These are phyloP conservation scores for Okamejei kenojei DNA, from an alignment of 2,797 vertebrate species.

Conservation along the genomic window DNA sequence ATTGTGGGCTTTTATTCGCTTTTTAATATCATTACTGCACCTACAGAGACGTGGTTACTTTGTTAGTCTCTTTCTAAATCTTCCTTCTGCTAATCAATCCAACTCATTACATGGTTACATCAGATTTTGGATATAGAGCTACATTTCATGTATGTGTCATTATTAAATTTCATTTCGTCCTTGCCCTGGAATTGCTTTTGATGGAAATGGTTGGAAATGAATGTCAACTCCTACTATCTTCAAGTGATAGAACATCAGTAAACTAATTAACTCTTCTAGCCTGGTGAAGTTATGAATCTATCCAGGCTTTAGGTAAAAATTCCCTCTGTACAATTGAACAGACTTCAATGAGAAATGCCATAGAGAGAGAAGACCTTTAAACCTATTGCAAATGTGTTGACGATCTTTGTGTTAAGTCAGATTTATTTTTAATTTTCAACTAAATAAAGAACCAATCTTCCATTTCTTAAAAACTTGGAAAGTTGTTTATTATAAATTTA, in stretches of 20 bases:
- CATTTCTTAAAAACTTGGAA: not conserved
- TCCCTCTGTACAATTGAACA: not conserved
- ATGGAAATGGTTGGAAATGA: not conserved
- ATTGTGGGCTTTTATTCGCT: not conserved
- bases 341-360: not conserved
- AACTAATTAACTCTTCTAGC: not conserved
- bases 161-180: not conserved
- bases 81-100: not conserved
- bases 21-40: not conserved
- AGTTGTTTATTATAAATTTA: not conserved
- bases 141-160: not conserved
- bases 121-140: not conserved
- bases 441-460: not conserved
- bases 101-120: not conserved
- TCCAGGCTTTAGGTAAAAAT: not conserved
- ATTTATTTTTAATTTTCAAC: not conserved
- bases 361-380: not conserved
- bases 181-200: not conserved
- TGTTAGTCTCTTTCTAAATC: not conserved
- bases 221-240: not conserved
- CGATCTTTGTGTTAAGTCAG: not conserved
- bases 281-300: not conserved
- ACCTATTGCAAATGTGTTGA: not conserved
- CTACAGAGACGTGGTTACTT: not conserved
- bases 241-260: not conserved